Conservation (phyloP, 2,797 vertebrate species). For the Geotrypetes seraphini region DNA sequence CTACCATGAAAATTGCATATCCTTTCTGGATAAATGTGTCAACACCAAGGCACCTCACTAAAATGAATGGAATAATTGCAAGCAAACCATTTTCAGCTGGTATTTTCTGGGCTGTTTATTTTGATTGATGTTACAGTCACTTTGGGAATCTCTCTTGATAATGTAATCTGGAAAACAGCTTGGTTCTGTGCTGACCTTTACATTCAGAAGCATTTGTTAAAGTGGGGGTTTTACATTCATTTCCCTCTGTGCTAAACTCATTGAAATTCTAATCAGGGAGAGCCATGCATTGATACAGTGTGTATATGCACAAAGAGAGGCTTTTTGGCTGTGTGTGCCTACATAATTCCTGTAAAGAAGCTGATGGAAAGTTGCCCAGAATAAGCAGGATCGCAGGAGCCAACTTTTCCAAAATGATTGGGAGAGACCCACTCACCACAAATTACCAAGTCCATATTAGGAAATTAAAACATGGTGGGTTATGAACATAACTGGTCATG, state of each 20-base stretch:
- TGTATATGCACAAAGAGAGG: constrained; percentile 1
- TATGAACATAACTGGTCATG: too few relatives aligned
- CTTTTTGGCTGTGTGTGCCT: too few relatives aligned
- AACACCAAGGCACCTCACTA: constrained; percentile 16
- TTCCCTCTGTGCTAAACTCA: background rate
- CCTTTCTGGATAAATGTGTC: constrained; percentile 16
- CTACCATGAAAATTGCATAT: constrained; percentile 8
- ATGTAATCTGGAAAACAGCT: constrained; percentile 13
- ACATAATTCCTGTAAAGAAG: too few relatives aligned
- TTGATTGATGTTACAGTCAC: constrained; percentile 19
- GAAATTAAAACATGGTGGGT: too few relatives aligned
- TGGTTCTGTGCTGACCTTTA: constrained; percentile 23
- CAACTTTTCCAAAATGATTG: too few relatives aligned
- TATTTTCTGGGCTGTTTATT: constrained; percentile 11
- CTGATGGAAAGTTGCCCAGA: too few relatives aligned
- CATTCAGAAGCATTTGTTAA: constrained; percentile 23
- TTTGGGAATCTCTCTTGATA: constrained; percentile 12
- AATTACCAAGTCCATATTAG: too few relatives aligned
- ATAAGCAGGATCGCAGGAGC: too few relatives aligned
- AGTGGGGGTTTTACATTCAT: constrained; percentile 14
- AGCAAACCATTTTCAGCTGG: constrained; percentile 20
- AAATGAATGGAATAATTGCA: constrained; percentile 25
- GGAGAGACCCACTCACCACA: too few relatives aligned
- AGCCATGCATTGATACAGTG: constrained; percentile 13
- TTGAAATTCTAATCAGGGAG: constrained; percentile 11